Base-by-base conservation (phyloP, 2,888 invertebrate species). In the Tetragonula carbonaria region DNA sequence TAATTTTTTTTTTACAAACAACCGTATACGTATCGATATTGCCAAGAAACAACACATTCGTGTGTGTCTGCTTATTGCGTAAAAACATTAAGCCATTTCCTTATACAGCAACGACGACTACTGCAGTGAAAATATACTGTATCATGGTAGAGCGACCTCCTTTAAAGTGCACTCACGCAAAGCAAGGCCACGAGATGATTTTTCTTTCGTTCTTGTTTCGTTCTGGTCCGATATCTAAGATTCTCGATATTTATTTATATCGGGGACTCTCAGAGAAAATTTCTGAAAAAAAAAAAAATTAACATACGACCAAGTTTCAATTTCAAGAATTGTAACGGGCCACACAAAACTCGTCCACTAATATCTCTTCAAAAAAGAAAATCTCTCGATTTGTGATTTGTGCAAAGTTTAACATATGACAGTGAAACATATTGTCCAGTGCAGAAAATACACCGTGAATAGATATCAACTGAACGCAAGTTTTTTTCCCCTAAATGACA, bases 31-130 rank as follows among this genome's bases (percentile, higher is more conserved):
- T 65, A 45, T 67, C 72, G 11, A 71, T 38, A 28, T 74, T n/a
- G 3, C 14, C 21, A 55, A 59, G 55, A 11, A 13, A 59, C 38
- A 70, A n/a, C 28, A 38, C 33, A 21, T 45, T 50, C 11, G 74
- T 71, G 4, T 71, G 4, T 23, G 77, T 72, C 55, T 62, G 8
- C 50, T 51, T 18, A 59, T 82, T 85, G 66, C 85, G 79, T 57
- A 85, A 85, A 74, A 38, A 3, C 33, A 45, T 21, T 59, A n/a
- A 45, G 59, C 23, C 63, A 53, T 79, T 83, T 71, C 83, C 83
- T 85, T 83, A 83, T 83, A 83, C 51, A 77, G 62, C 23, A 76
- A 72, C 62, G 57, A 59, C n/a, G 51, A 23, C 38, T n/a, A 57
- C 4, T 63, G 63, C 33, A 55, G 50, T 51, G 45, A 76, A 76